These are phyloP conservation scores for Meda fulgida DNA, from an alignment of 2,797 vertebrate genomes.

Conservation along the genomic window DNA sequence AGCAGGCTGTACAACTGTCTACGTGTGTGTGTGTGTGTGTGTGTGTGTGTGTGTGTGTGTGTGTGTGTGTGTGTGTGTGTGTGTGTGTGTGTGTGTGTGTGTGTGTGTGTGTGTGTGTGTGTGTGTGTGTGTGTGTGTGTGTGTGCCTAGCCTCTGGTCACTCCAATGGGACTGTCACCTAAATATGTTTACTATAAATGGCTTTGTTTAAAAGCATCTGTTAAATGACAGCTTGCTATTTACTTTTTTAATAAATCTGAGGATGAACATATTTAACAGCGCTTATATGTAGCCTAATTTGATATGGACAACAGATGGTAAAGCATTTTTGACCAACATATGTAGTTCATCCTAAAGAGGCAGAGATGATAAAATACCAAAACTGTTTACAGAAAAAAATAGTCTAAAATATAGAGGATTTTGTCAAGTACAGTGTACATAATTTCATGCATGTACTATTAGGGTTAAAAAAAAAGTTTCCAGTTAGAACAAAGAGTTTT, in stretches of 20 bases:
- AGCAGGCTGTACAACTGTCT: no score
- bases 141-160: not conserved
- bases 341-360: no score
- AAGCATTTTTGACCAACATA: not conserved
- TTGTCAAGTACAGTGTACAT: not conserved
- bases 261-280: slow-evolving; percentile 12
- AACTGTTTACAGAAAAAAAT: no score
- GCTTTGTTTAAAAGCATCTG: slow-evolving; percentile 12
- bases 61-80: no score
- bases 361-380: not conserved
- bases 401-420: no score
- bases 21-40: no score
- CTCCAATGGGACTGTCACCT: not conserved
- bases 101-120: not conserved
- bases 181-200: slow-evolving; percentile 9
- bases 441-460: not conserved
- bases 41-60: no score
- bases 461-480: not conserved
- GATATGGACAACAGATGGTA: slow-evolving; percentile 25
- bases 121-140: not conserved
- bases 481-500: not conserved
- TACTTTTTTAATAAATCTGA: not conserved
- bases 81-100: not conserved
- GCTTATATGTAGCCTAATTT: not conserved
- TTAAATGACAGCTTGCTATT: slow-evolving; percentile 6